phyloP scores from a whole-genome alignment of 2,888 invertebrate genomes.

The Aphodius sticticus region DNA sequence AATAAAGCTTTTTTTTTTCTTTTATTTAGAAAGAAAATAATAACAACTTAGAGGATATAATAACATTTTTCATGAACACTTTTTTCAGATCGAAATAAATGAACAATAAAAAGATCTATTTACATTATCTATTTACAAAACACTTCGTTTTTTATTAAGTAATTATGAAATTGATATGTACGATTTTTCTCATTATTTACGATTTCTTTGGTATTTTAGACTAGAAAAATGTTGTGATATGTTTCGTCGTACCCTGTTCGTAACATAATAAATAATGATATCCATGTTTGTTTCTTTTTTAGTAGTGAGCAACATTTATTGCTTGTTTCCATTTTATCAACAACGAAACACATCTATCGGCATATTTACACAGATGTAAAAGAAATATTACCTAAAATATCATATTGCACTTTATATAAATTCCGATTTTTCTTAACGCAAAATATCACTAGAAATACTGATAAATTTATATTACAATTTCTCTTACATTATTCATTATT shows the following conservation, averaged over 20 bases:
- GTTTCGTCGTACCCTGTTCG: constrained; percentile 37
- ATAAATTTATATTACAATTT: constrained; percentile 47
- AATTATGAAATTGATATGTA: constrained; percentile 24
- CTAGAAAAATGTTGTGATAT: constrained; percentile 30
- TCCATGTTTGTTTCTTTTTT: not conserved
- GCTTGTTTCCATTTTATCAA: constrained; percentile 16
- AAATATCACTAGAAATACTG: constrained; percentile 58
- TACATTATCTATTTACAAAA: constrained; percentile 21
- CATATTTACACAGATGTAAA: constrained; percentile 13
- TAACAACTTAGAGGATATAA: constrained; percentile 6
- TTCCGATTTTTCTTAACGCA: constrained; percentile 37
- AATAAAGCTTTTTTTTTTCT: not conserved
- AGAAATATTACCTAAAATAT: constrained; percentile 55
- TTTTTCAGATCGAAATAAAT: constrained; percentile 13
- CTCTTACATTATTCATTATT: constrained; percentile 34
- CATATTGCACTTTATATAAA: constrained; percentile 56
- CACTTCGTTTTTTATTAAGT: constrained; percentile 14
- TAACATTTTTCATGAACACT: constrained; percentile 13
- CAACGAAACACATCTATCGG: constrained; percentile 18
- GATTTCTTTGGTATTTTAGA: constrained; percentile 10
- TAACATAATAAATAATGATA: constrained; percentile 22
- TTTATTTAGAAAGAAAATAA: not conserved
- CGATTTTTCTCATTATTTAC: constrained; percentile 13
- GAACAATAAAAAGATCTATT: constrained; percentile 18
- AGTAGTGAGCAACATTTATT: constrained; percentile 22